Conservation (phyloP, 2,888 invertebrate genomes). For the Drosophila helvetica region DNA sequence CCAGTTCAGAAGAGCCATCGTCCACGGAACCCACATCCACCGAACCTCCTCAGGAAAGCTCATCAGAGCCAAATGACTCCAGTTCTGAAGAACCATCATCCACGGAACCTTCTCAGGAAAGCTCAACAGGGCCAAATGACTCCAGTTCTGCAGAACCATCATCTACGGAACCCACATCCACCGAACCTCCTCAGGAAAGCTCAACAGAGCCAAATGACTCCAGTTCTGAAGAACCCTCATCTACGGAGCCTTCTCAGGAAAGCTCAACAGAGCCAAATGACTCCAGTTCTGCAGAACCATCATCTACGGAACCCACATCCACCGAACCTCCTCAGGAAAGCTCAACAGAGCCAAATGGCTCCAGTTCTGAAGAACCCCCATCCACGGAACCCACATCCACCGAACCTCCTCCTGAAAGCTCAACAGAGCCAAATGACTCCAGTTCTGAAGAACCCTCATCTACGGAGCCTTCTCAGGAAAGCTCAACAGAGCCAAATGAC, state of each 20-base stretch:
- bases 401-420: neutral
- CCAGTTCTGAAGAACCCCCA: neutral
- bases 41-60: constrained; percentile 1
- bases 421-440: neutral
- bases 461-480: neutral
- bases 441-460: neutral
- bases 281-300: neutral
- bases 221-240: constrained; percentile 3
- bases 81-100: neutral
- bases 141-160: constrained; percentile 7
- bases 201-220: neutral
- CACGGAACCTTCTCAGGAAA: neutral
- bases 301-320: neutral
- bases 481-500: neutral
- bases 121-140: neutral
- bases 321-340: neutral
- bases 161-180: neutral
- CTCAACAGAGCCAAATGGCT: neutral
- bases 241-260: neutral
- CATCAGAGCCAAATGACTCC: neutral
- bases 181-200: neutral
- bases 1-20: neutral
- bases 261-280: constrained; percentile 9
- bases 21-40: constrained; percentile 4
- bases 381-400: neutral